Conservation (phyloP, 2,797 vertebrate species). For the Bucorvus abyssinicus region DNA sequence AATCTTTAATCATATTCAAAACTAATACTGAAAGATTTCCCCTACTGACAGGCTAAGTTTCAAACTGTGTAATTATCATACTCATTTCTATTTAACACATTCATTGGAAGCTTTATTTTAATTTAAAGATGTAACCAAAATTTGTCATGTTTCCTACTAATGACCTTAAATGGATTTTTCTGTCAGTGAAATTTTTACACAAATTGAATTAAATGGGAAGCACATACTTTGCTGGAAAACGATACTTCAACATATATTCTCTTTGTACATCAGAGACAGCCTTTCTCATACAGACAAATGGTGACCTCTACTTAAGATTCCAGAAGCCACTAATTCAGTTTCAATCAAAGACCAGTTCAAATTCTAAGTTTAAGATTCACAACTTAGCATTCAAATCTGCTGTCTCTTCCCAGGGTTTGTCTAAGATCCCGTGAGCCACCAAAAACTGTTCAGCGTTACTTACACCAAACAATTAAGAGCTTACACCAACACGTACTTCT, state of each 20-base stretch:
- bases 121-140: slow-evolving; percentile 10
- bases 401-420: neutral
- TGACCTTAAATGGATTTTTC: neutral
- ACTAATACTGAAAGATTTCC: neutral
- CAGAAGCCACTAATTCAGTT: neutral
- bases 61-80: neutral
- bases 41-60: neutral
- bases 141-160: neutral
- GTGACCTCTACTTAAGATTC: neutral
- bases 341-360: neutral
- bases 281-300: neutral
- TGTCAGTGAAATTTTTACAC: neutral
- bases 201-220: neutral
- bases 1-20: neutral
- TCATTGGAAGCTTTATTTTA: slow-evolving; percentile 11
- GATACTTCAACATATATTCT: neutral
- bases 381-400: neutral
- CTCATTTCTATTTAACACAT: slow-evolving; percentile 1
- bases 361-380: neutral
- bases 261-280: neutral
- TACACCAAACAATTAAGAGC: neutral
- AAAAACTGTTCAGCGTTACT: neutral
- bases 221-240: neutral
- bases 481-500: neutral
- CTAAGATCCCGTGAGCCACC: neutral